These are phyloP conservation scores for Crenichthys baileyi DNA, from an alignment of 2,797 vertebrate species.

Conservation along the genomic window DNA sequence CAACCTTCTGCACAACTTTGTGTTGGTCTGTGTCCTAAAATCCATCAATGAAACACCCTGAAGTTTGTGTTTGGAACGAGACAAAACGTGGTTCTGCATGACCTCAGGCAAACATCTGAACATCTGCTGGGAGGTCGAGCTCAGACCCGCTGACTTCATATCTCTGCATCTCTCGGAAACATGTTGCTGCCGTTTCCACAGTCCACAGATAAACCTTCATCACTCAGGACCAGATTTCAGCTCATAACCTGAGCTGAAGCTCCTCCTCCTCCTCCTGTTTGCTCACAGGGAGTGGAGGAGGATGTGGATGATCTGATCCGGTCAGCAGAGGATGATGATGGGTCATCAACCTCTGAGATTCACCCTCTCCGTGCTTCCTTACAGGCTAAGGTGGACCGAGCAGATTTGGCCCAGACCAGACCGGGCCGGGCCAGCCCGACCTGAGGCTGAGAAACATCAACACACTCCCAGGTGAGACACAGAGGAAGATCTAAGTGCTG, in stretches of 20 bases:
- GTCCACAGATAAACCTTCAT: not conserved
- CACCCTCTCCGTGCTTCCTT: not conserved
- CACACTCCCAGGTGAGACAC: conserved; percentile 26
- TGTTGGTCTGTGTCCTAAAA: too few relatives aligned
- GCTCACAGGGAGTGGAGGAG: conserved; percentile 29
- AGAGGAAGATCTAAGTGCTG: too few relatives aligned
- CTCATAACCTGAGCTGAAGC: not conserved
- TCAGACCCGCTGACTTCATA: not conserved
- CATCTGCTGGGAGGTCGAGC: not conserved
- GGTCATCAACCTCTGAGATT: not conserved
- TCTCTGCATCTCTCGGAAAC: not conserved
- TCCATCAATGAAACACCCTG: too few relatives aligned
- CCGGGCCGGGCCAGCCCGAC: not conserved
- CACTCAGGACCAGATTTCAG: not conserved
- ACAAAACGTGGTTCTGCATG: too few relatives aligned
- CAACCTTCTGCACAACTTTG: too few relatives aligned
- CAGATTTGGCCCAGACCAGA: not conserved
- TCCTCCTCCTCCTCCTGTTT: conserved; percentile 21
- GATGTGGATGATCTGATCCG: conserved; percentile 26
- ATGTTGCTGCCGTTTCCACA: not conserved
- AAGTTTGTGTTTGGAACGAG: too few relatives aligned
- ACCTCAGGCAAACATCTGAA: too few relatives aligned
- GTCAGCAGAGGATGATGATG: conserved; percentile 17
- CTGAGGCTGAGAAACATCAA: conserved; percentile 3
- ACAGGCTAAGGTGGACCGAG: conserved; percentile 7